Evolutionary conservation across 2,113 vertebrate species (phyloP).

Genomic region (Ranitomeya variabilis): DNA sequence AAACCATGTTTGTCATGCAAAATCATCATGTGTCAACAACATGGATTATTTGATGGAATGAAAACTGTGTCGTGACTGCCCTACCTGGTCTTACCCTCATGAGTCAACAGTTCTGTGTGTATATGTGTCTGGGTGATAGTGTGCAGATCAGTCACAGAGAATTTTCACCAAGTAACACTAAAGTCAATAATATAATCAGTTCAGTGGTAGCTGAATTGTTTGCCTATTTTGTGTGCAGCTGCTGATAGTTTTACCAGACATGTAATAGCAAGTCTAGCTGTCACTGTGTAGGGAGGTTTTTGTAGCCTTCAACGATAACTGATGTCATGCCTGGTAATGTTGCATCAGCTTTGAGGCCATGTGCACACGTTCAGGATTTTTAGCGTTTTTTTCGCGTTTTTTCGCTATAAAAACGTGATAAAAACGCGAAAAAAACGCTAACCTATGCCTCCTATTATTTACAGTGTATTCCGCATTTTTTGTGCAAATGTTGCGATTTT

Average conservation of each 20-base stretch:
- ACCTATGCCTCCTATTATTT: too few species aligned
- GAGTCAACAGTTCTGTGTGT: background rate
- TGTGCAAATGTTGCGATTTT: too few species aligned
- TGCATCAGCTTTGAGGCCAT: conserved; percentile 43
- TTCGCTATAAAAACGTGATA: too few species aligned
- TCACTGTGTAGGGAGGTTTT: background rate
- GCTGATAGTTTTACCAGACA: conserved; percentile 26
- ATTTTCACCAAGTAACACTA: background rate
- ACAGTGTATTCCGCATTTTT: too few species aligned
- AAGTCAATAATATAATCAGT: background rate
- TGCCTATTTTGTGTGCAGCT: background rate
- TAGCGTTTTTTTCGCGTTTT: too few species aligned
- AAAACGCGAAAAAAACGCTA: too few species aligned
- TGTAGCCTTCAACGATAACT: background rate
- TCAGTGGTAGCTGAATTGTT: background rate
- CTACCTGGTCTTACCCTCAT: background rate
- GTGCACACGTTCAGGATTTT: too few species aligned
- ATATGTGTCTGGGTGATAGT: background rate
- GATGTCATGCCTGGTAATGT: conserved; percentile 18
- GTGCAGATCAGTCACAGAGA: background rate
- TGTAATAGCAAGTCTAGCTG: background rate
- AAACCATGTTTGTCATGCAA: too few species aligned
- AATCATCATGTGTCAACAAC: too few species aligned
- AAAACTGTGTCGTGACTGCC: too few species aligned
- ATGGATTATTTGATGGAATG: too few species aligned